Evolutionary conservation across 2,113 vertebrate species (phyloP).

Genomic region (Ahaetulla prasina): DNA sequence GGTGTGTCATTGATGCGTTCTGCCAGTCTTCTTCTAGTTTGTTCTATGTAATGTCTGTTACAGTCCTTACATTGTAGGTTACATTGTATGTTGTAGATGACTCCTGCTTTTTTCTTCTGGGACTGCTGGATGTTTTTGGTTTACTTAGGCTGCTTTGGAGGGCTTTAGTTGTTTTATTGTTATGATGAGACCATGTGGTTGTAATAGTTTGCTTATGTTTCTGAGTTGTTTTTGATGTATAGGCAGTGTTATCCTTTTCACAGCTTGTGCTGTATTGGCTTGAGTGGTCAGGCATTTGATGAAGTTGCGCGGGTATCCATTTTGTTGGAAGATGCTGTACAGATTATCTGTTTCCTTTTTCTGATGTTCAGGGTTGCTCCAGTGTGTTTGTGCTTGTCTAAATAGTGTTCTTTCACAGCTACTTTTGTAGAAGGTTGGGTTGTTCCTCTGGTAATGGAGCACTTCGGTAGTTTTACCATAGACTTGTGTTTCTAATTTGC

Average conservation of each 20-base stretch:
- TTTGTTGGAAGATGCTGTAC: neutral
- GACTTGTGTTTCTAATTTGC: neutral
- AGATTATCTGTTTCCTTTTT: neutral
- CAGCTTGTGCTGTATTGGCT: neutral
- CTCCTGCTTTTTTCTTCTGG: neutral
- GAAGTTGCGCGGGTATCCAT: neutral
- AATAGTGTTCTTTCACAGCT: neutral
- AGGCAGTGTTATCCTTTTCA: neutral
- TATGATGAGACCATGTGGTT: no score
- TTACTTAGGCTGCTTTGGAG: neutral
- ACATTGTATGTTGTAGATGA: neutral
- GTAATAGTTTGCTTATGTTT: no score
- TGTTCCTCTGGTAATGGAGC: neutral
- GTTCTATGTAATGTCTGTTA: neutral
- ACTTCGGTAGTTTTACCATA: neutral
- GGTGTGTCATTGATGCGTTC: neutral
- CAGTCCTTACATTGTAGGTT: neutral
- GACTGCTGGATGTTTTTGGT: neutral
- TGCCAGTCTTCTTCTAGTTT: neutral
- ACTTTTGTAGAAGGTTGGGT: neutral
- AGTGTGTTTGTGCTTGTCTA: neutral
- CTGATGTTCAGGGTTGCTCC: neutral
- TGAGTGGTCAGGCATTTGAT: neutral
- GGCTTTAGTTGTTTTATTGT: no score
- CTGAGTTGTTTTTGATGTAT: no score